phyloP scores from a whole-genome alignment of 2,888 invertebrate genomes.

The Heliconius sara region DNA sequence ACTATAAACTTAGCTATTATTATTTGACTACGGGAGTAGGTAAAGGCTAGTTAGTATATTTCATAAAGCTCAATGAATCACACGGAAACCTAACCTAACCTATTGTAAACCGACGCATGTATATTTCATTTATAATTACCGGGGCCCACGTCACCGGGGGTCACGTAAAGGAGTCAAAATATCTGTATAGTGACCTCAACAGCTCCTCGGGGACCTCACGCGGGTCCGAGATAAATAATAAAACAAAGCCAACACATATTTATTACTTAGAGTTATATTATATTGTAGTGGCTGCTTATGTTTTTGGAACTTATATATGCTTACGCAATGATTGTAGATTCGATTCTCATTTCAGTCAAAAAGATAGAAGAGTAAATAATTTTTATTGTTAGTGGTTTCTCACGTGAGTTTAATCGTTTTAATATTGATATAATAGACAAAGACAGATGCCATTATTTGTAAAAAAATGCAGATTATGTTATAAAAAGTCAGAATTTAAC shows the following conservation, averaged over 20 bases:
- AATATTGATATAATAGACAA: neutral
- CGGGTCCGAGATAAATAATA: conserved; percentile 57
- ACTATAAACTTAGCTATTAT: no score
- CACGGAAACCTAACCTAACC: conserved; percentile 43
- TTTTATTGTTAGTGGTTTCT: neutral
- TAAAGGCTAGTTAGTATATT: neutral
- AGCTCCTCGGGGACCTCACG: conserved; percentile 53
- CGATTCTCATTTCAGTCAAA: no score
- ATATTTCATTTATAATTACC: conserved; percentile 63
- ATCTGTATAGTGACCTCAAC: conserved; percentile 55
- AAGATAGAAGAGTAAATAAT: no score
- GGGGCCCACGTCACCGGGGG: conserved; percentile 51
- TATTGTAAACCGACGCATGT: conserved; percentile 37
- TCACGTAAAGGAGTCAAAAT: conserved; percentile 59
- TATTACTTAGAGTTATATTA: conserved; percentile 38
- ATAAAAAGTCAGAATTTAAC: no score
- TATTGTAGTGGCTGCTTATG: conserved; percentile 2
- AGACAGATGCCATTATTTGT: no score
- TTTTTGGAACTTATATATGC: neutral
- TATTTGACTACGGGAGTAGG: neutral
- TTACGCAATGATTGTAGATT: neutral
- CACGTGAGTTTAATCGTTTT: neutral
- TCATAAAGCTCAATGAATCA: conserved; percentile 29
- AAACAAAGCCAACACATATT: conserved; percentile 49
- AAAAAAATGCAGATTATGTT: no score